Evolutionary conservation across 2,888 invertebrate genomes (phyloP), one percentile per base, ranked within the genome.

Genomic region (Steinernema scapterisci): DNA sequence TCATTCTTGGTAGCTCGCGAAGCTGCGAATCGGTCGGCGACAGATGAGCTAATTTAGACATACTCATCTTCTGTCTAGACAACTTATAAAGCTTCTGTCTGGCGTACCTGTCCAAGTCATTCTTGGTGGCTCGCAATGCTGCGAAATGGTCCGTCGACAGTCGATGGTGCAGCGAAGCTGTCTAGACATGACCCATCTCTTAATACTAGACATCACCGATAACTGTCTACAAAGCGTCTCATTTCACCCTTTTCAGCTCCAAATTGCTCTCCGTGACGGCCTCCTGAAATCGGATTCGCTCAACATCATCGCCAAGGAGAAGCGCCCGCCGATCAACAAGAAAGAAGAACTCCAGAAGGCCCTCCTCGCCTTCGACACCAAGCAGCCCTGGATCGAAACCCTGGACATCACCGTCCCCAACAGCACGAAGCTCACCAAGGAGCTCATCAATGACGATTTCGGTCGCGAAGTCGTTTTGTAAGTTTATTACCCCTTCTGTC

Each of bases 201-300:
- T n/a, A n/a, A n/a, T n/a, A 6, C 38, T 38, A 38, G 38, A 38
- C 38, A 38, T 38, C 38, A n/a, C n/a, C 38, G 38, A 38, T 38
- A n/a, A n/a, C n/a, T n/a, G n/a, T n/a, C n/a, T n/a, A n/a, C n/a
- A n/a, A n/a, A n/a, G n/a, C n/a, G n/a, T n/a, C n/a, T n/a, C n/a
- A n/a, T n/a, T n/a, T n/a, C 7, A 1, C n/a, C 77, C 23, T 54
- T 79, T 85, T 72, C 72, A 95, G 95, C 89, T 97, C 74, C 95
- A 94, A 92, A 92, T 93, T 87, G 95, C 95, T 0, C 94, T 95
- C 88, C 92, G 92, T 0, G 91, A 92, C 84, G 95, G 95, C 0
- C 90, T 92, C 73, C 87, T 97, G 0, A 94, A 95, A 87, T 93
- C 95, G 0, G 79, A 83, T 63, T 95, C 95, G 0, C 89, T 95